Evolutionary conservation across 1,140 invertebrate genomes (phyloP), one percentile per base, ranked within the genome.

Genomic region (Megalopta genalis): DNA sequence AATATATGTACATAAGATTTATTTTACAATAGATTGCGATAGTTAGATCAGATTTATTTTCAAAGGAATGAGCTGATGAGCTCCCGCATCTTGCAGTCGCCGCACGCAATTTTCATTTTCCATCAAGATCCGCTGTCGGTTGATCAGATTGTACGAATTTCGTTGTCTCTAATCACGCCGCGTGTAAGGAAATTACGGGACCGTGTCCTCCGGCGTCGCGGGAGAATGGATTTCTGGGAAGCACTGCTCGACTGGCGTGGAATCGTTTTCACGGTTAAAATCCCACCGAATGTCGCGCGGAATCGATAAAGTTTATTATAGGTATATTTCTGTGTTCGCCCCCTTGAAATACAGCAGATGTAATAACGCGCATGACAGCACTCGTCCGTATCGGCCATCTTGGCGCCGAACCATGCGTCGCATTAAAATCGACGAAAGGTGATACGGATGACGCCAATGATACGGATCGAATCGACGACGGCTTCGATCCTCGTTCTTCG

Each of bases 361-460:
- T 70, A 77, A 77, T 77, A 70, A 77, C 74, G 74, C 74, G 74
- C 74, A 70, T 77, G 74, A 77, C 74, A 70, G 74, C 65, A 18
- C 74, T 70, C 54, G 25, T 49, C 66, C 57, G 60, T n/a, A 70
- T 70, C 74, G 74, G 69, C 66, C 65, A 57, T 69, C 74, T 69
- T 77, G 39, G 62, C 74, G 74, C 54, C 42, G 42, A 54, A 69
- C 74, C 42, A 66, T 70, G 66, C 74, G 27, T 62, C 74, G 74
- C 66, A 67, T 77, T 77, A 70, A 73, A 77, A 69, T 69, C 74
- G 74, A 77, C 74, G 39, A 62, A 70, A 39, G 32, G 52, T 77
- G 66, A 8, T n/a, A n/a, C n/a, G n/a, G n/a, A n/a, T n/a, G n/a
- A 69, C 25, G n/a, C 42, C 25, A 62, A 25, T 70, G 66, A 77